Conservation (phyloP, 2,888 invertebrate species). For the Philopedon plagiatum region DNA sequence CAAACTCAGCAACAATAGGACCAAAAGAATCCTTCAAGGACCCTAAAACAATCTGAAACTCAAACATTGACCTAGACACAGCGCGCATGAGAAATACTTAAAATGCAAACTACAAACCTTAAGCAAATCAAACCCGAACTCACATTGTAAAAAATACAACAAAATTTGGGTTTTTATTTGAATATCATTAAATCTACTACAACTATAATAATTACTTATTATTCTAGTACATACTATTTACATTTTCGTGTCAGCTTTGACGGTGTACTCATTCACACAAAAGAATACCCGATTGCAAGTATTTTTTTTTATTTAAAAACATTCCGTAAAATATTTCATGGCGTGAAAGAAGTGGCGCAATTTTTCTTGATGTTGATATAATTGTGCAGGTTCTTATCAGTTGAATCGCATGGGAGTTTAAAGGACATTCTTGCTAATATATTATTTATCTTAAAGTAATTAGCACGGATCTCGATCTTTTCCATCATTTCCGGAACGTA, state of each 20-base stretch:
- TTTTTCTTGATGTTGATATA: background rate
- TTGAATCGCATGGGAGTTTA: no score
- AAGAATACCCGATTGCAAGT: background rate
- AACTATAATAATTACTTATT: background rate
- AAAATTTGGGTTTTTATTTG: slow-evolving; percentile 7
- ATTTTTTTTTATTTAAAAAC: slow-evolving; percentile 2
- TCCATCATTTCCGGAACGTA: no score
- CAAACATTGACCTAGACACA: no score
- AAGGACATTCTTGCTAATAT: no score
- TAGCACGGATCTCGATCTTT: no score
- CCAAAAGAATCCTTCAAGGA: no score
- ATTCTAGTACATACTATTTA: background rate
- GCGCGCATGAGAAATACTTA: no score
- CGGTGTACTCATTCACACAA: background rate
- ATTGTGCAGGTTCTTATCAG: no score
- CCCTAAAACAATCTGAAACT: no score
- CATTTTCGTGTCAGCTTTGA: background rate
- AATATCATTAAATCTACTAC: slow-evolving; percentile 12
- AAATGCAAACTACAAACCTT: no score
- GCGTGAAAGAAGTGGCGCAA: background rate
- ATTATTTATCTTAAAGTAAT: no score
- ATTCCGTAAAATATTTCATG: background rate
- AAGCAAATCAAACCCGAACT: background rate
- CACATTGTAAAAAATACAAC: background rate
- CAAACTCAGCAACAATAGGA: no score